Conservation (phyloP, 2,797 vertebrate species). For the Girardinus metallicus region DNA sequence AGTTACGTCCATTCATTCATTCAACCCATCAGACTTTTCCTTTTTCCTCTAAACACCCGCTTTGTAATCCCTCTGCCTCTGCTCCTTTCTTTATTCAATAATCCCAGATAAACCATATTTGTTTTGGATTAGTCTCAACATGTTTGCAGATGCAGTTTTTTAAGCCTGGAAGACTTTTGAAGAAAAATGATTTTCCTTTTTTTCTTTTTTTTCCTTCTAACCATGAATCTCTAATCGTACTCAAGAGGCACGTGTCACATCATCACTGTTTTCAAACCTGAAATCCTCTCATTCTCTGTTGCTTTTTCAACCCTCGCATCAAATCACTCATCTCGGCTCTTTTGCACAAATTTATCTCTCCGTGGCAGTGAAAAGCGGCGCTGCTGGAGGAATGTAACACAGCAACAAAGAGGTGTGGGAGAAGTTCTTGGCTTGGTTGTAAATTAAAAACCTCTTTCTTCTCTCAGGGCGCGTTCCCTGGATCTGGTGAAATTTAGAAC, state of each 20-base stretch:
- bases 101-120: slow-evolving; percentile 28
- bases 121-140: slow-evolving; percentile 22
- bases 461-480: not conserved
- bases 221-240: slow-evolving; percentile 8
- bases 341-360: slow-evolving; percentile 43
- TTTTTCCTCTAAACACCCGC: slow-evolving; percentile 32
- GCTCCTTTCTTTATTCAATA: slow-evolving; percentile 27
- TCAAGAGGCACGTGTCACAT: not conserved
- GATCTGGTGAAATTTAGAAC: not conserved
- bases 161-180: not conserved
- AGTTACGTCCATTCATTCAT: slow-evolving; percentile 49
- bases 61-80: slow-evolving; percentile 25
- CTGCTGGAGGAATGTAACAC: slow-evolving; percentile 32
- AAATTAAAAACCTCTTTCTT: not conserved
- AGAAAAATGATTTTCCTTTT: not conserved
- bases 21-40: slow-evolving; percentile 29
- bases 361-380: slow-evolving; percentile 42
- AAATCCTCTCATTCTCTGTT: slow-evolving; percentile 25
- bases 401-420: not conserved
- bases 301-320: slow-evolving; percentile 16
- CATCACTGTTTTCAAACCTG: slow-evolving; percentile 23
- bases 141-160: slow-evolving; percentile 10
- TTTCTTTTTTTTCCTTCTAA: slow-evolving; percentile 3
- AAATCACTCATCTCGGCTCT: slow-evolving; percentile 49
- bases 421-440: not conserved